A percentile compares a stretch with the other conserved stretches of the same genome.
phyloP scores from a whole-genome alignment of 2,888 invertebrate genomes.

The Macaria notata region DNA sequence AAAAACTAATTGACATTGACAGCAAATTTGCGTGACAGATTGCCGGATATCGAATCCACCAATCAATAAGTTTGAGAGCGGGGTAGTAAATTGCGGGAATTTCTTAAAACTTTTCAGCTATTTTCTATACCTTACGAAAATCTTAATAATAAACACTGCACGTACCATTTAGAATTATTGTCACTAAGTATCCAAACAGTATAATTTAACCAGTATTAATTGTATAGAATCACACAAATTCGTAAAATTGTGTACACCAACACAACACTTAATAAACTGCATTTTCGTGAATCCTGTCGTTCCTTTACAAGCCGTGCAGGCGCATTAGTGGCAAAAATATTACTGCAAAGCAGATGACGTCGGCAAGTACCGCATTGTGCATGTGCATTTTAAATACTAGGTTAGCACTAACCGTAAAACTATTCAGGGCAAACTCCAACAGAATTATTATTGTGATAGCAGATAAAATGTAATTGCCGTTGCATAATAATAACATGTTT shows the following conservation, averaged over 20 bases:
- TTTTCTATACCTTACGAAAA: background rate
- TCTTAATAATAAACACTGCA: background rate
- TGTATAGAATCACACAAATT: conserved; percentile 40
- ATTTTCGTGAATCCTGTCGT: conserved; percentile 67
- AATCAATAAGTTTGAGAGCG: too few species aligned
- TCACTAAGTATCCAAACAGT: conserved; percentile 29
- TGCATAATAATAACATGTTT: conserved; percentile 17
- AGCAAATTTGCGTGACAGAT: background rate
- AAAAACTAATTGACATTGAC: background rate
- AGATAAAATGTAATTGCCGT: conserved; percentile 18
- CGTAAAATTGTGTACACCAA: conserved; percentile 53
- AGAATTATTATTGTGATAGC: conserved; percentile 24
- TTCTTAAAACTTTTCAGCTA: background rate
- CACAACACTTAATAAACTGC: conserved; percentile 62
- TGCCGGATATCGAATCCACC: background rate
- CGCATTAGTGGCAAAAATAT: conserved; percentile 79
- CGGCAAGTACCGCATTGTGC: conserved; percentile 77
- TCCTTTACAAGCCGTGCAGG: conserved; percentile 69
- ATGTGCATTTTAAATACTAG: conserved; percentile 77
- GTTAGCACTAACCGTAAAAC: conserved; percentile 65
- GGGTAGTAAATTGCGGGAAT: background rate
- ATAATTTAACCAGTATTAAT: conserved; percentile 28
- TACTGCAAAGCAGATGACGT: conserved; percentile 81
- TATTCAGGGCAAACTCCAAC: conserved; percentile 56
- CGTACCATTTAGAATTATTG: conserved; percentile 46